Evolutionary conservation across 2,888 invertebrate species (phyloP).

Genomic region (Bursaphelenchus okinawaensis): DNA sequence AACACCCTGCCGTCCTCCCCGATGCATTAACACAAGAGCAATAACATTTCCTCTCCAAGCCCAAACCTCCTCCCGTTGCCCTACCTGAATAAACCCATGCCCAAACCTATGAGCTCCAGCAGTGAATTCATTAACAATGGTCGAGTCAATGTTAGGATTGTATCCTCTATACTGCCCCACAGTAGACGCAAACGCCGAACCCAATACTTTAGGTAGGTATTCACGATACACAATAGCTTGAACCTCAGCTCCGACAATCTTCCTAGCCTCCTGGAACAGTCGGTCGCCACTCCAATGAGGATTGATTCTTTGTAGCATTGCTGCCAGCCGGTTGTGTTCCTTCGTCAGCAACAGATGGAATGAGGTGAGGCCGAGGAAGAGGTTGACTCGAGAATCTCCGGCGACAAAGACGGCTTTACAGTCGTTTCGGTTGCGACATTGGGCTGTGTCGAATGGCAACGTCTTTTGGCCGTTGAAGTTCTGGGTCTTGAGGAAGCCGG

Average conservation of each 20-base stretch:
- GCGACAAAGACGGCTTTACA: constrained; percentile 52
- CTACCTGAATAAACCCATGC: constrained; percentile 86
- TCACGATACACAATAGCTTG: constrained; percentile 63
- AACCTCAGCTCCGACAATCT: constrained; percentile 79
- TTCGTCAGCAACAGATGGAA: constrained; percentile 70
- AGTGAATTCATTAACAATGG: constrained; percentile 89
- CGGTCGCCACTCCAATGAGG: constrained; percentile 88
- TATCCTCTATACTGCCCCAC: constrained; percentile 79
- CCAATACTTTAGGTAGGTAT: constrained; percentile 84
- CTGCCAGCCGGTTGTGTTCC: constrained; percentile 72
- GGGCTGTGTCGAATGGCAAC: constrained; percentile 52
- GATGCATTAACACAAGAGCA: too few relatives aligned
- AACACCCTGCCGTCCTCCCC: too few relatives aligned
- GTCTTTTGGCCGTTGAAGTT: constrained; percentile 38
- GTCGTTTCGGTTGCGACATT: constrained; percentile 39
- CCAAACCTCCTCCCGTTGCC: background rate
- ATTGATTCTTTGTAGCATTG: constrained; percentile 70
- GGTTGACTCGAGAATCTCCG: constrained; percentile 48
- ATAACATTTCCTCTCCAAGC: background rate
- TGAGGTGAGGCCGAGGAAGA: constrained; percentile 61
- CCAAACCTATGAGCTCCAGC: constrained; percentile 90
- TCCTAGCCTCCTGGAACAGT: constrained; percentile 72
- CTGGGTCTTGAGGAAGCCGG: constrained; percentile 39
- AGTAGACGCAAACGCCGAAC: constrained; percentile 67
- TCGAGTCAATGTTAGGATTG: constrained; percentile 72